Conservation (phyloP, 37 sponge, comb jelly and placozoan species). For the Ianthella basta region DNA sequence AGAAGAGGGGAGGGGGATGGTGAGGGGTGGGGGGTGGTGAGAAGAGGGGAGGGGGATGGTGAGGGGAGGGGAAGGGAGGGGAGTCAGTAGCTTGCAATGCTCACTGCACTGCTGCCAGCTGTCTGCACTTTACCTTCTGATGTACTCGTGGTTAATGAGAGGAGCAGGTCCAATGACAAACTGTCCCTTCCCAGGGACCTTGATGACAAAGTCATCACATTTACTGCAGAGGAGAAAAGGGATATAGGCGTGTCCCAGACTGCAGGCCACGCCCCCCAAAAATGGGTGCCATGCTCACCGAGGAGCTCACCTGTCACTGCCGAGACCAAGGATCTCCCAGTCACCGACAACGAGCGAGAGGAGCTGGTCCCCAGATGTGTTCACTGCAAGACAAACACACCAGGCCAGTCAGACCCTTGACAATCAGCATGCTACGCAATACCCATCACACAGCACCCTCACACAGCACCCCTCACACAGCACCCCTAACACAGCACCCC, state of each 20-base stretch:
- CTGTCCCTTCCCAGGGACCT: constrained; percentile 58
- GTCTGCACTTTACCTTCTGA: constrained; percentile 38
- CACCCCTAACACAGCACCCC: too few relatives aligned
- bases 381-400: constrained; percentile 36
- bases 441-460: too few relatives aligned
- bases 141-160: constrained; percentile 51
- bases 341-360: constrained; percentile 47
- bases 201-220: constrained; percentile 57
- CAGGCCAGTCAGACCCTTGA: too few relatives aligned
- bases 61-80: too few relatives aligned
- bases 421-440: too few relatives aligned
- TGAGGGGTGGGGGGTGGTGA: too few relatives aligned
- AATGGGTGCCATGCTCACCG: too few relatives aligned
- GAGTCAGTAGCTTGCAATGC: background rate
- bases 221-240: constrained; percentile 32
- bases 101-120: background rate
- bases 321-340: background rate
- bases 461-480: too few relatives aligned
- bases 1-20: too few relatives aligned
- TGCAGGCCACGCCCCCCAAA: background rate
- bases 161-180: constrained; percentile 58
- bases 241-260: background rate
- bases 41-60: too few relatives aligned
- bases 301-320: background rate
- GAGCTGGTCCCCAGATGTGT: constrained; percentile 52